Evolutionary conservation across 2,797 vertebrate species (phyloP), one percentile per base, ranked within the genome.

Genomic region (Spondyliosoma cantharus): DNA sequence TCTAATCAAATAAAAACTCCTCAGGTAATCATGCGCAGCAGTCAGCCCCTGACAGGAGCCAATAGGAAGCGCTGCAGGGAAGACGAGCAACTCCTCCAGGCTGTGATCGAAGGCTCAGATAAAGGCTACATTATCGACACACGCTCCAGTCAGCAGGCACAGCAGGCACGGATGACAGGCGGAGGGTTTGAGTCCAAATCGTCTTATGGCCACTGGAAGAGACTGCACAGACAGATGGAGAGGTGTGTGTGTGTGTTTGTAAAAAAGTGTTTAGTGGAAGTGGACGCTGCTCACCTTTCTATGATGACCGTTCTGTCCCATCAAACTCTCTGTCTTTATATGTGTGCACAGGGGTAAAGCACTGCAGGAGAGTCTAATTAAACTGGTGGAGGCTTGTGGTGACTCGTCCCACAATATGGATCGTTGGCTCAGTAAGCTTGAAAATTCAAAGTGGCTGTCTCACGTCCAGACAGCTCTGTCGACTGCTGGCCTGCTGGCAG

Each of bases 401-500:
- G 96, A 97, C 1, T 65, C 90, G 5, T 93, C 94, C 0, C 73
- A 90, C 27, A 95, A 86, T 77, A 95, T 96, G 93, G 96, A 96
- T 74, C 94, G 94, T 6, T 97, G 96, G 97, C 96, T 98, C 78
- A 94, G 93, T 90, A 95, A 94, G 42, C 94, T 97, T 71, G 96
- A 97, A 71, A 92, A 96, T 81, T 96, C 96, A 69, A 95, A 91
- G 81, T 98, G 97, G 97, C 93, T 98, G 78, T 87, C 94, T 37
- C 95, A 97, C 3, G 91, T 98, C 84, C 96, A 97, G 68, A 95
- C 93, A 0, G 94, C 95, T 0, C 92, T 96, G 82, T 96, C 94
- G 58, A 94, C 94, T 0, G 95, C 96, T 32, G 97, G 97, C 65
- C 93, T 98, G 73, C 93, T 95, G 4, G 96, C 94, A 0, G 96